Evolutionary conservation across 2,888 invertebrate genomes (phyloP), one percentile per base, ranked within the genome.

Genomic region (Tuberolachnus salignus): DNA sequence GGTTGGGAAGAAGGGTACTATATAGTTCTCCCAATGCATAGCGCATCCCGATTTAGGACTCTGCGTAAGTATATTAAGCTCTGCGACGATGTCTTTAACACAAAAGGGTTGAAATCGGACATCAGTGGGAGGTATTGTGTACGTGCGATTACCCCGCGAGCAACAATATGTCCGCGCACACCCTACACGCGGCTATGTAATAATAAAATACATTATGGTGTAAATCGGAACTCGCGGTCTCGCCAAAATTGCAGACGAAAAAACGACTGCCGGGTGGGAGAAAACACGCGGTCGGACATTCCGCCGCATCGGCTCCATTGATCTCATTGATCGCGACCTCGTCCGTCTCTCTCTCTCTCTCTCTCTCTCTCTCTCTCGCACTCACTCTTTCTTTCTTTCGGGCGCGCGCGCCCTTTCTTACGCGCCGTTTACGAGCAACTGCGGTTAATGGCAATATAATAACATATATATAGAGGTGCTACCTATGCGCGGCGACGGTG

Each of bases 361-460:
- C 42, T 53, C n/a, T 72, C 19, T 3, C 34, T 19, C 72, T 34
- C 6, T 34, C n/a, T n/a, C n/a, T n/a, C n/a, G n/a, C n/a, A n/a
- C n/a, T n/a, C 19, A 9, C 34, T 19, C 72, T 34, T 34, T 34
- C 34, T 19, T 61, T 34, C 6, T 34, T 34, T 34, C 6, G 34
- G 6, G 6, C 34, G 34, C 42, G 34, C 42, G 21, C 13, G 3
- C 9, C 64, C 46, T 66, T 74, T 64, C 46, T 57, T 57, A 44
- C 49, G 13, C 44, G 19, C 66, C n/a, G 74, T 75, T 44, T 57
- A 67, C 34, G 4, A 21, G 26, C 16, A 14, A 23, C 10, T 49
- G 67, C 75, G 26, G 57, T 75, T 66, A 75, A 75, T 75, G 66
- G 75, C 66, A 66, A 67, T 55, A 61, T 34, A 34, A 34, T 14